These are phyloP conservation scores for Nysson spinosus DNA, from an alignment of 2,888 invertebrate species.

Conservation along the genomic window DNA sequence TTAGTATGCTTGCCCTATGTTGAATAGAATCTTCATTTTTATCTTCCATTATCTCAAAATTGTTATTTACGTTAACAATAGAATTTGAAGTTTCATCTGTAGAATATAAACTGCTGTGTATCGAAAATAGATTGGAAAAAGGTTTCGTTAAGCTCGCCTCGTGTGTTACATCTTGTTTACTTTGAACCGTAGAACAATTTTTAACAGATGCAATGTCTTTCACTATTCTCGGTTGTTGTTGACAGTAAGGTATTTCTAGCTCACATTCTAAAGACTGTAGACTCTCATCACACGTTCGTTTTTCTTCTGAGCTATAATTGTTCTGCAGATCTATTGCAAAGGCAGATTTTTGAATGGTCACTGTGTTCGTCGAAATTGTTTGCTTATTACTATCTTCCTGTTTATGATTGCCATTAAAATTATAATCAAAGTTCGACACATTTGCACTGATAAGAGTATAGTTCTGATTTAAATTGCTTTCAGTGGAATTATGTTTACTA, in stretches of 20 bases:
- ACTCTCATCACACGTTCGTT: neutral
- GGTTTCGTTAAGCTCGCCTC: constrained; percentile 21
- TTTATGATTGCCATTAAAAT: no score
- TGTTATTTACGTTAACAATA: constrained; percentile 19
- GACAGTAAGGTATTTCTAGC: neutral
- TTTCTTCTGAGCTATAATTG: neutral
- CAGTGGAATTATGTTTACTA: constrained; percentile 21
- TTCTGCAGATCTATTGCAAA: neutral
- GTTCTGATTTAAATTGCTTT: constrained; percentile 17
- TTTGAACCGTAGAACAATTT: neutral
- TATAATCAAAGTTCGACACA: constrained; percentile 20
- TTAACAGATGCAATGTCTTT: neutral
- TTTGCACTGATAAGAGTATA: constrained; percentile 12
- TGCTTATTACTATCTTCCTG: neutral
- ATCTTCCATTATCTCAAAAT: neutral
- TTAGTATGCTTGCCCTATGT: neutral
- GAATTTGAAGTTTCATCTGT: constrained; percentile 50
- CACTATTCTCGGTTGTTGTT: neutral
- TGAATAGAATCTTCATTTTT: no score
- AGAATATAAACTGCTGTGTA: constrained; percentile 56
- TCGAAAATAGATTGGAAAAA: constrained; percentile 35
- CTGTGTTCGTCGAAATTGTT: constrained; percentile 10
- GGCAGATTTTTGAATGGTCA: constrained; percentile 10
- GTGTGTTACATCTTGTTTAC: neutral
- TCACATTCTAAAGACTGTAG: neutral